Evolutionary conservation across 1,140 invertebrate genomes (phyloP).

Genomic region (Drosophila triauraria): DNA sequence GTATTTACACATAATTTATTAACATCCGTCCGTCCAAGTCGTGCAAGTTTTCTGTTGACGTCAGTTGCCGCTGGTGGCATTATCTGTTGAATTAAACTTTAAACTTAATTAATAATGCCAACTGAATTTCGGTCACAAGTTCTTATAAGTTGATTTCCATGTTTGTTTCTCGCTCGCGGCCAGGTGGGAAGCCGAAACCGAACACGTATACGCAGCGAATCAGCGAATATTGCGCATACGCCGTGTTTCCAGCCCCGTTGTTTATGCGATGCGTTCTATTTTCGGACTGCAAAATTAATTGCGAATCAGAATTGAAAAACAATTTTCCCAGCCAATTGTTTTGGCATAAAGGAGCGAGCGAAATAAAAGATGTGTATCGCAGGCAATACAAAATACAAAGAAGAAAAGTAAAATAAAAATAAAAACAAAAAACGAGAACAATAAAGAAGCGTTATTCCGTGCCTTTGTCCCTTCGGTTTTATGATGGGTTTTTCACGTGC

Average conservation of each 20-base stretch:
- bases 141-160: slow-evolving; percentile 28
- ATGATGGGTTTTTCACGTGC: slow-evolving; percentile 79
- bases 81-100: slow-evolving; percentile 44
- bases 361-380: slow-evolving; percentile 38
- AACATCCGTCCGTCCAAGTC: slow-evolving; percentile 26
- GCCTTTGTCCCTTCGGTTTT: slow-evolving; percentile 45
- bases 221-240: slow-evolving; percentile 60
- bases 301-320: slow-evolving; percentile 51
- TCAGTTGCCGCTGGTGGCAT: slow-evolving; percentile 30
- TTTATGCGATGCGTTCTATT: slow-evolving; percentile 47
- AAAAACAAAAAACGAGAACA: slow-evolving; percentile 23
- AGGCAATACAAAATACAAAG: slow-evolving; percentile 18
- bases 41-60: slow-evolving; percentile 40
- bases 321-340: slow-evolving; percentile 50
- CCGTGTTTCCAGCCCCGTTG: slow-evolving; percentile 37
- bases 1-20: slow-evolving; percentile 75
- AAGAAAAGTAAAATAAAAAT: slow-evolving; percentile 42
- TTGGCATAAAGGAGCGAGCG: slow-evolving; percentile 31
- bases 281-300: slow-evolving; percentile 50
- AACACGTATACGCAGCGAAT: slow-evolving; percentile 31
- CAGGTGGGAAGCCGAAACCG: slow-evolving; percentile 27
- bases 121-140: slow-evolving; percentile 38
- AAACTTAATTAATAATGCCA: slow-evolving; percentile 73
- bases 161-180: slow-evolving; percentile 35
- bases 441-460: slow-evolving; percentile 30